Evolutionary conservation across 2,888 invertebrate genomes (phyloP), one percentile per base, ranked within the genome.

Genomic region (Sympetrum striolatum): DNA sequence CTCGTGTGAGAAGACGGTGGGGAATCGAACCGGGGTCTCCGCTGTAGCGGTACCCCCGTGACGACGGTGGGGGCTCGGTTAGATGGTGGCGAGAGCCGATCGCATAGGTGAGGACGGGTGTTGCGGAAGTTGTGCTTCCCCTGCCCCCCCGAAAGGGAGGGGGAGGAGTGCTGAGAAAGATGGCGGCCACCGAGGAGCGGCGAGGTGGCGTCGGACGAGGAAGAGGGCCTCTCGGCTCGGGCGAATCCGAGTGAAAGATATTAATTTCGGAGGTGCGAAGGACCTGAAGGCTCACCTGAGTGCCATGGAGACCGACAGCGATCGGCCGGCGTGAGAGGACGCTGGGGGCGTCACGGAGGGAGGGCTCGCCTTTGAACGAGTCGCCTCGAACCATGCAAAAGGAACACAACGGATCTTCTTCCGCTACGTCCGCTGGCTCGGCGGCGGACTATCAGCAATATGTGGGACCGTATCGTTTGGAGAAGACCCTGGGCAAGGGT

Each of bases 401-500:
- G 86, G 86, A 86, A 86, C 86, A 86, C 86, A 86, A 86, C 86
- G 86, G 86, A 58, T 86, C 86, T 35, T 86, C 86, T 37, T 86
- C 86, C 86, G 86, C 86, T 86, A 39, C 86, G 86, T 86, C 86
- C 86, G 86, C 86, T 86, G 86, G 86, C 86, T 86, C 86, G 86
- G 86, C 86, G 86, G 86, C 91, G 90, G 97, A 97, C 95, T 95
- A 95, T 93, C 97, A 98, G 94, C 98, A 98, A 95, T 99, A 98
- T 95, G 99, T 99, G 93, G 99, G 99, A 93, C 99, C 99, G 91
- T 99, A 99, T 95, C 96, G 99, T 94, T 96, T 99, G 94, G 99
- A 99, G 95, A 99, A 99, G 95, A 99, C 99, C 90, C 96, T 99
- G 92, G 99, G 99, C 93, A 99, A 99, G 94, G 99, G 99, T 92